These are phyloP conservation scores for Euclidia mi DNA, from an alignment of 2,888 invertebrate genomes.

Conservation along the genomic window DNA sequence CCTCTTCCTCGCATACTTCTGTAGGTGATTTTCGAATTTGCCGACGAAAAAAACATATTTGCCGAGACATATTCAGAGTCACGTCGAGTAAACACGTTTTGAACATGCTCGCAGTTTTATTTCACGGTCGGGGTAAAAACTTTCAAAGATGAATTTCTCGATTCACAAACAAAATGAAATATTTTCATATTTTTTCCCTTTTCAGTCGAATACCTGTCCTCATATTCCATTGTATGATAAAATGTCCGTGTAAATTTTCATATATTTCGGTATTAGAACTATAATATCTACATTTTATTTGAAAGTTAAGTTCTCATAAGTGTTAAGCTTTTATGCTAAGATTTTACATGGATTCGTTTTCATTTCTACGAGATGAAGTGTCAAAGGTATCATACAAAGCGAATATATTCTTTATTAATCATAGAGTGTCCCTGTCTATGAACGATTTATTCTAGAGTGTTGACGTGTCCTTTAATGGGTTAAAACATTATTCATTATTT, in stretches of 20 bases:
- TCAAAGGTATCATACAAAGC: background rate
- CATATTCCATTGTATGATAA: conserved; percentile 34
- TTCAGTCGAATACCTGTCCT: conserved; percentile 58
- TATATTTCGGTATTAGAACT: conserved; percentile 28
- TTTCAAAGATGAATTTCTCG: conserved; percentile 82
- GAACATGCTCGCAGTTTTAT: conserved; percentile 81
- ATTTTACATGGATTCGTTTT: no score
- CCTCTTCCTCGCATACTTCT: conserved; percentile 49
- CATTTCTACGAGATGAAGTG: background rate
- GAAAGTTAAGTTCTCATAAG: conserved; percentile 7
- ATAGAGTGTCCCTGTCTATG: conserved; percentile 24
- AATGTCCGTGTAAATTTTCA: conserved; percentile 37
- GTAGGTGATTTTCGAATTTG: conserved; percentile 60
- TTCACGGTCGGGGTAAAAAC: conserved; percentile 80
- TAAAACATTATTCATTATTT: conserved; percentile 51
- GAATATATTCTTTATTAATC: conserved; percentile 14
- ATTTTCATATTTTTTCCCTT: conserved; percentile 74
- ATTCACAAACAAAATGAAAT: conserved; percentile 79
- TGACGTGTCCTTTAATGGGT: conserved; percentile 41
- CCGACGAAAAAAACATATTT: conserved; percentile 67
- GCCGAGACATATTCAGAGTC: conserved; percentile 69
- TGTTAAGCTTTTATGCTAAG: no score
- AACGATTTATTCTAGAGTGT: conserved; percentile 35
- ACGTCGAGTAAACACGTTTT: conserved; percentile 76
- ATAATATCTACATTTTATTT: conserved; percentile 17